Percentiles rank a stretch among this genome's conserved stretches.
Conservation (phyloP, 2,113 vertebrate species). For the Silurus glanis region DNA sequence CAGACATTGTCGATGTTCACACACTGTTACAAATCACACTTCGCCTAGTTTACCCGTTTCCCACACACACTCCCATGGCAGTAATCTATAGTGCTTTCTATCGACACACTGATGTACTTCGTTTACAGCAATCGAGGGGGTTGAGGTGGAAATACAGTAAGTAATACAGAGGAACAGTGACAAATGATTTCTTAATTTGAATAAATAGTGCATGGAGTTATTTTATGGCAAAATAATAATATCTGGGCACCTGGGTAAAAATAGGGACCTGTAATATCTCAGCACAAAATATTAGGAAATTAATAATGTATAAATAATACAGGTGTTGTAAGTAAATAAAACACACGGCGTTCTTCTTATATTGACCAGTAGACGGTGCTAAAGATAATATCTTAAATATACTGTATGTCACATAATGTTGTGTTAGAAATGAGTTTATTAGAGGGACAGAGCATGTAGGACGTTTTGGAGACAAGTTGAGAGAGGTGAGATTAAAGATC, state of each 20-base stretch:
- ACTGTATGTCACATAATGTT: background rate
- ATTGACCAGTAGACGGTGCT: constrained; percentile 6
- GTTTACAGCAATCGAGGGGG: background rate
- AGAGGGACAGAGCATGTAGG: too few relatives aligned
- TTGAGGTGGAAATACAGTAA: background rate
- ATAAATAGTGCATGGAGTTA: background rate
- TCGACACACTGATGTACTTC: background rate
- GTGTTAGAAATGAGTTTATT: too few relatives aligned
- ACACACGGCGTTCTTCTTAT: background rate
- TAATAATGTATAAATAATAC: background rate
- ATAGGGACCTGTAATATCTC: background rate
- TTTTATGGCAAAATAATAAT: background rate
- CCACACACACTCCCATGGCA: background rate
- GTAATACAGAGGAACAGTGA: background rate
- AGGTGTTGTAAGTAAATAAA: background rate
- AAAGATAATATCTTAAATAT: background rate
- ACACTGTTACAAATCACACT: background rate
- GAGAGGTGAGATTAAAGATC: too few relatives aligned
- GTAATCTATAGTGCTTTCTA: background rate
- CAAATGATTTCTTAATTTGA: background rate
- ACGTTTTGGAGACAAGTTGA: too few relatives aligned
- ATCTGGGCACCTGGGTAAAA: background rate
- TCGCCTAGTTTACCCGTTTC: background rate
- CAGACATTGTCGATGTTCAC: background rate
- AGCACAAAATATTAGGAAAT: background rate